Evolutionary conservation across 2,797 vertebrate species (phyloP).

Genomic region (Argyrosomus regius): DNA sequence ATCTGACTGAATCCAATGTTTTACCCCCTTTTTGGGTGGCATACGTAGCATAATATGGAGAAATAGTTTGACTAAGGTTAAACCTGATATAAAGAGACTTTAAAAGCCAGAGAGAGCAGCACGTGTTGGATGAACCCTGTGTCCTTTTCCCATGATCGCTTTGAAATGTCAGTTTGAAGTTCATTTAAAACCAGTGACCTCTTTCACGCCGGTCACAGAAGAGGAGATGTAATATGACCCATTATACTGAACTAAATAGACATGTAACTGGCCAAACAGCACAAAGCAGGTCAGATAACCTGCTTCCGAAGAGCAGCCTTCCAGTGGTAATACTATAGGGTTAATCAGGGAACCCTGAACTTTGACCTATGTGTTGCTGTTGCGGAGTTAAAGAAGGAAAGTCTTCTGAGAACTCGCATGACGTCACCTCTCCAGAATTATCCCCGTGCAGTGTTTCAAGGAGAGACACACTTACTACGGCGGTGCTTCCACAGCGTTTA

Average conservation of each 20-base stretch:
- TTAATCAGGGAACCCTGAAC: slow-evolving; percentile 55
- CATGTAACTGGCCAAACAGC: neutral
- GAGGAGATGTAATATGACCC: slow-evolving; percentile 51
- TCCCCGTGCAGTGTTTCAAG: slow-evolving; percentile 11
- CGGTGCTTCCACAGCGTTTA: slow-evolving; percentile 1
- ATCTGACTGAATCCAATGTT: neutral
- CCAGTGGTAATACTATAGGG: slow-evolving; percentile 24
- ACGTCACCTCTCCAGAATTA: slow-evolving; percentile 56
- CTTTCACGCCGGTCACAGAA: slow-evolving; percentile 10
- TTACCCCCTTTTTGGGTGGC: neutral
- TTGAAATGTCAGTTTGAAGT: slow-evolving; percentile 48
- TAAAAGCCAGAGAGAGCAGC: neutral
- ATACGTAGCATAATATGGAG: neutral
- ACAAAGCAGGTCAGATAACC: slow-evolving; percentile 39
- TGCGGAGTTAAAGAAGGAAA: slow-evolving; percentile 58
- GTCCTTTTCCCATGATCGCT: slow-evolving; percentile 5
- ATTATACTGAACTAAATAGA: slow-evolving; percentile 23
- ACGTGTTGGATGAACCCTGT: slow-evolving; percentile 20
- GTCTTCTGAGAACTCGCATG: slow-evolving; percentile 56
- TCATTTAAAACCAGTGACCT: slow-evolving; percentile 55
- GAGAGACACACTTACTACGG: neutral
- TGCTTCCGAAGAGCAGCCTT: neutral
- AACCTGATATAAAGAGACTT: neutral
- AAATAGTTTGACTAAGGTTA: neutral
- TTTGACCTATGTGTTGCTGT: slow-evolving; percentile 37